Base-by-base conservation (phyloP, 2,888 invertebrate genomes). In the Platerodrilus igneus region DNA sequence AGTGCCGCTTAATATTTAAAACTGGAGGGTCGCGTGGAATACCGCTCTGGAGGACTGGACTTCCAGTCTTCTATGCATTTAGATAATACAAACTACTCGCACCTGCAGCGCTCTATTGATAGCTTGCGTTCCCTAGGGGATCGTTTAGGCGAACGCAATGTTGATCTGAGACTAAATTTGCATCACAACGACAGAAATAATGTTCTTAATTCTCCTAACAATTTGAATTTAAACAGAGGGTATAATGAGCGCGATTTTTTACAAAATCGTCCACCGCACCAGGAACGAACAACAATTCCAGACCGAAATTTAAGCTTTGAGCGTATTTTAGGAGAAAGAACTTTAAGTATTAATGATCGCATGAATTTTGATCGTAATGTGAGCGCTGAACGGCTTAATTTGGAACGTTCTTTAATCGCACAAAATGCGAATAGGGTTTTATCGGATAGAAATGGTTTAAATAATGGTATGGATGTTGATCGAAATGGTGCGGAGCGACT, bases 21-120 rank as follows among this genome's bases (percentile, higher is more conserved):
- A 45, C 64, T 68, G 69, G 68, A 68, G 57, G 65, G 67, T 37
- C 61, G 68, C 36, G 55, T 69, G 55, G 69, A 69, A 42, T 69
- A 68, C 48, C 60, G 69, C 22, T 47, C 58, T 11, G 67, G 66
- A 23, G 68, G 68, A 41, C 58, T 69, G 62, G 69, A 69, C 45
- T 68, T 68, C 52, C 68, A 68, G 58, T 59, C 62, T 32, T 55
- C 58, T 35, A 55, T 69, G 48, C 49, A 64, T 19, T 61, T 67
- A 37, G 66, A 68, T 41, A 48, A 61, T 31, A 59, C 64, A 40
- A 66, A 66, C 54, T 59, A 58, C 38, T 58, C 62, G 34, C 66
- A 67, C 49, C 62, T 68, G 21, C 68, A 69, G 51, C 54, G 68
- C 19, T 67, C 68, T 39, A 66, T 69, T 40, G 69, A 68, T 53